Conservation (phyloP, 2,113 vertebrate species). For the Danionella cerebrum region DNA sequence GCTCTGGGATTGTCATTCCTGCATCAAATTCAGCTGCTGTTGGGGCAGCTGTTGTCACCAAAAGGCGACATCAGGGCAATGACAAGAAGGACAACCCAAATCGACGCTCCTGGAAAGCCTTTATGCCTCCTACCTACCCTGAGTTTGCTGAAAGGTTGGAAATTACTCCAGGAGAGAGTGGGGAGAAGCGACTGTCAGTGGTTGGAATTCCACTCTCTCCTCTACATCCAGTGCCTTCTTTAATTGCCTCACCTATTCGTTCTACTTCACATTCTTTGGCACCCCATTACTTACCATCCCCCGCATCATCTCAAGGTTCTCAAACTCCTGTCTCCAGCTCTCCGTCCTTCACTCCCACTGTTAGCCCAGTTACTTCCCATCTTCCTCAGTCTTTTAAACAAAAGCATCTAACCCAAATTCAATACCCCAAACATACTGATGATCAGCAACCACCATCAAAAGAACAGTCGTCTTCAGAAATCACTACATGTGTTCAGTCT, state of each 20-base stretch:
- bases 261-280: conserved; percentile 54
- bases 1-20: conserved; percentile 49
- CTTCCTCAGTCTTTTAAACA: conserved; percentile 49
- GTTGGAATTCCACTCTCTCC: conserved; percentile 60
- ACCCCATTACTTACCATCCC: conserved; percentile 53
- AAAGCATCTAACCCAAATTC: conserved; percentile 46
- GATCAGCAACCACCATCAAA: conserved; percentile 40
- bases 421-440: conserved; percentile 41
- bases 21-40: conserved; percentile 54
- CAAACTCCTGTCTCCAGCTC: conserved; percentile 58
- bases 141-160: conserved; percentile 91
- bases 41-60: conserved; percentile 69
- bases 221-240: conserved; percentile 42
- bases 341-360: conserved; percentile 46
- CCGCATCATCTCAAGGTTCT: conserved; percentile 49
- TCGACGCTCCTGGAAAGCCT: conserved; percentile 93
- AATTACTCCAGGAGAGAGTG: conserved; percentile 62
- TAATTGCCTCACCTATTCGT: conserved; percentile 45
- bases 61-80: conserved; percentile 74
- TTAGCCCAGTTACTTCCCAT: conserved; percentile 46
- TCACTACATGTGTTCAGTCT: conserved; percentile 20
- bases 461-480: conserved; percentile 35
- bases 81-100: conserved; percentile 87
- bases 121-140: conserved; percentile 90
- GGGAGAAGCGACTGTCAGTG: conserved; percentile 74